Percentiles rank a stretch among this genome's conserved stretches.
phyloP scores from a whole-genome alignment of 2,113 vertebrate genomes.

The Aleadryas rufinucha region DNA sequence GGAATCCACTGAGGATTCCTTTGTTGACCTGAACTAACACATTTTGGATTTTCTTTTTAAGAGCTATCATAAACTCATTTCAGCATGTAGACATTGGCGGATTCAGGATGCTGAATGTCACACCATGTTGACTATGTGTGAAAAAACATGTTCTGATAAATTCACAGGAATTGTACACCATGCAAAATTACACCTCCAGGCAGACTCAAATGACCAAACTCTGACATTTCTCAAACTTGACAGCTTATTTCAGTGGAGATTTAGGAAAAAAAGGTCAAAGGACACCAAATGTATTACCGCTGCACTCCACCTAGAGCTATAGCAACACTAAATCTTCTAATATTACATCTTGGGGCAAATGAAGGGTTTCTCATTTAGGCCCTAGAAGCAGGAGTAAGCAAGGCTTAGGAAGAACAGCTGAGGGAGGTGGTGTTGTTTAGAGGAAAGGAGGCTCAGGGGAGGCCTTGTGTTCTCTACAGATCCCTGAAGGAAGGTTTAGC shows the following conservation, averaged over 20 bases:
- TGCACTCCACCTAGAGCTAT: background rate
- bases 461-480: background rate
- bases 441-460: background rate
- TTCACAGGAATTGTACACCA: constrained; percentile 11
- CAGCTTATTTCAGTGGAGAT: constrained; percentile 49
- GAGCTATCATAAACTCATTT: background rate
- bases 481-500: background rate
- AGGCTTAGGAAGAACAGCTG: background rate
- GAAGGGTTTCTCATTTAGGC: background rate
- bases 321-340: constrained; percentile 3
- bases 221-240: constrained; percentile 60
- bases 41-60: background rate
- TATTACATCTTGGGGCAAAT: background rate
- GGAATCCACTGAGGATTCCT: background rate
- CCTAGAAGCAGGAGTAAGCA: background rate
- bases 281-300: constrained; percentile 18
- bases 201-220: constrained; percentile 40
- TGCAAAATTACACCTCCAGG: constrained; percentile 37
- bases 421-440: background rate
- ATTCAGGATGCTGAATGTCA: constrained; percentile 24
- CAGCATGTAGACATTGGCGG: background rate
- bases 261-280: constrained; percentile 34
- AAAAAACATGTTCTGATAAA: constrained; percentile 41
- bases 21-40: background rate
- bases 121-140: constrained; percentile 22